A percentile compares a stretch with the other conserved stretches of the same genome.
phyloP scores from a whole-genome alignment of 2,797 vertebrate species.

The Channallabes apus region DNA sequence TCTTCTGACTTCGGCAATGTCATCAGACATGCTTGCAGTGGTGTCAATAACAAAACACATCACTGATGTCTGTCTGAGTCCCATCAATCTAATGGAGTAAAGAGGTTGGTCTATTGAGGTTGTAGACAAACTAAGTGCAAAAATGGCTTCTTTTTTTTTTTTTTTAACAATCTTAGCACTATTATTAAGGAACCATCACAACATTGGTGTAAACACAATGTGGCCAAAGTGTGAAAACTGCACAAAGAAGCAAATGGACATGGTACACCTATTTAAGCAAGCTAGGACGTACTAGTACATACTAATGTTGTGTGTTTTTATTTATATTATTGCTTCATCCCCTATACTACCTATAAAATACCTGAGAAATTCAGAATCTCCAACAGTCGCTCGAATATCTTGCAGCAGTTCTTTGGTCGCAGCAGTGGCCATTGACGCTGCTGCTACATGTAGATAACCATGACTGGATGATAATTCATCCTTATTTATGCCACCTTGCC shows the following conservation, averaged over 20 bases:
- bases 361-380: constrained; percentile 50
- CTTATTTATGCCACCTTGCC: constrained; percentile 47
- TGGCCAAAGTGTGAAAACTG: neutral
- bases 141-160: neutral
- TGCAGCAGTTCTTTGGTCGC: constrained; percentile 49
- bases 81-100: constrained; percentile 42
- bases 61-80: constrained; percentile 33
- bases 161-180: neutral
- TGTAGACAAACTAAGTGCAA: neutral
- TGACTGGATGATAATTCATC: constrained; percentile 23
- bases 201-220: neutral
- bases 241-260: neutral
- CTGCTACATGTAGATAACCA: constrained; percentile 21
- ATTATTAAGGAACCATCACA: neutral
- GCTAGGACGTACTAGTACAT: neutral
- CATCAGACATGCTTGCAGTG: constrained; percentile 50
- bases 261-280: neutral
- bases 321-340: neutral
- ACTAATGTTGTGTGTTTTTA: neutral
- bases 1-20: constrained; percentile 36
- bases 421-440: constrained; percentile 34
- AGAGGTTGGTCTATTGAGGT: neutral
- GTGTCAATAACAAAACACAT: constrained; percentile 57
- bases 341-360: neutral
- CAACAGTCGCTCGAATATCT: constrained; percentile 38